phyloP scores from a whole-genome alignment of 2,113 vertebrate species.

The Pionites leucogaster region DNA sequence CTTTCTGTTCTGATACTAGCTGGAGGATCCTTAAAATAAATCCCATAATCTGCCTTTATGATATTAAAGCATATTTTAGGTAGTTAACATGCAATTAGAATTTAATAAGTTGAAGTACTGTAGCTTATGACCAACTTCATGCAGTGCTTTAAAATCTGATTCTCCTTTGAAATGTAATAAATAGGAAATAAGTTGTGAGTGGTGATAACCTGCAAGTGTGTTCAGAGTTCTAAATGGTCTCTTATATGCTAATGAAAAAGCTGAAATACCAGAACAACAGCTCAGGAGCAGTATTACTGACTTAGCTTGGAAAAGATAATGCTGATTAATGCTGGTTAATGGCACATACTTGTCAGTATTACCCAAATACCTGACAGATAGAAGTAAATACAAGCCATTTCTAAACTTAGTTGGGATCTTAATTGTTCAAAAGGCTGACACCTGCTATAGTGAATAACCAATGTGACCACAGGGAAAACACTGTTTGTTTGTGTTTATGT shows the following conservation, averaged over 20 bases:
- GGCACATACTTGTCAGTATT: background rate
- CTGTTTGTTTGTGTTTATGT: background rate
- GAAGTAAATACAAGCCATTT: background rate
- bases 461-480: constrained; percentile 9
- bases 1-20: background rate
- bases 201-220: background rate
- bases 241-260: background rate
- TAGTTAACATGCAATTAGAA: background rate
- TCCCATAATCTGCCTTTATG: background rate
- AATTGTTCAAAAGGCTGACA: constrained; percentile 11
- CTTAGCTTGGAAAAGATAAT: background rate
- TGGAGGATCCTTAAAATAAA: background rate
- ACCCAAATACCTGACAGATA: background rate
- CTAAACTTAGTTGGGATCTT: background rate
- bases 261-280: background rate
- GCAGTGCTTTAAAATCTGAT: background rate
- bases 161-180: background rate
- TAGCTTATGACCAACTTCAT: background rate
- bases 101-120: background rate
- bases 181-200: background rate
- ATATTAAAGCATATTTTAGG: background rate
- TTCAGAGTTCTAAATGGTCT: background rate
- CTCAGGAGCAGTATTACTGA: background rate
- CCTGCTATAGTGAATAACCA: background rate
- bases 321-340: background rate